Conservation (phyloP, 2,113 vertebrate species). For the Oceanodroma tethys region DNA sequence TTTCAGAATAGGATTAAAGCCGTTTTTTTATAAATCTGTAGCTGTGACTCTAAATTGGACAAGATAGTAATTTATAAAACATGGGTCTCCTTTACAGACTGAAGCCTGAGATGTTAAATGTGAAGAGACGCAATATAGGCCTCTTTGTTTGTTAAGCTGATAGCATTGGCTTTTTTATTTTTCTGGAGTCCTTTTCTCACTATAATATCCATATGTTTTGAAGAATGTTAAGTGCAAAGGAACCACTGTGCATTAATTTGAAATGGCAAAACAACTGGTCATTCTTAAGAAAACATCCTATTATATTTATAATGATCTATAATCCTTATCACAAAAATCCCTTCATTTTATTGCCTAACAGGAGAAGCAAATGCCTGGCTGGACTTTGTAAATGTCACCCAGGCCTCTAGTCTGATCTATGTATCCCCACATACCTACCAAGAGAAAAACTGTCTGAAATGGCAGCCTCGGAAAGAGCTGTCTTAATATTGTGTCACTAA, state of each 20-base stretch:
- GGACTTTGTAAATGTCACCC: not conserved
- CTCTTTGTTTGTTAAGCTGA: not conserved
- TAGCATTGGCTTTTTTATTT: not conserved
- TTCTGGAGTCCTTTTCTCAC: not conserved
- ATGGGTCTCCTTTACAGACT: not conserved
- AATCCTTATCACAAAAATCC: not conserved
- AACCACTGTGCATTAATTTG: not conserved
- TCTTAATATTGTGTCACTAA: not conserved
- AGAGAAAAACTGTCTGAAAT: not conserved
- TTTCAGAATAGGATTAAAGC: not conserved
- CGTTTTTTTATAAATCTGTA: not conserved
- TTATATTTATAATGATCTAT: not conserved
- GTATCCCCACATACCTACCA: not conserved
- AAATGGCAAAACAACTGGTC: not conserved
- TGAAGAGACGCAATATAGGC: not conserved
- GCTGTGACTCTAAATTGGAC: not conserved
- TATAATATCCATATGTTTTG: accelerated
- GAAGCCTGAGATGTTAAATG: not conserved
- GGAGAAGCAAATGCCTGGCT: not conserved
- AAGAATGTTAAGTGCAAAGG: not conserved
- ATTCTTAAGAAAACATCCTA: not conserved
- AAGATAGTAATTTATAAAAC: not conserved
- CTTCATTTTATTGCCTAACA: not conserved
- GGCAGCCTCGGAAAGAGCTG: not conserved
- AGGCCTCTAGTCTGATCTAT: not conserved